phyloP scores from a whole-genome alignment of 37 sponge, comb jelly and placozoan species.

The Aplysina aerophoba region DNA sequence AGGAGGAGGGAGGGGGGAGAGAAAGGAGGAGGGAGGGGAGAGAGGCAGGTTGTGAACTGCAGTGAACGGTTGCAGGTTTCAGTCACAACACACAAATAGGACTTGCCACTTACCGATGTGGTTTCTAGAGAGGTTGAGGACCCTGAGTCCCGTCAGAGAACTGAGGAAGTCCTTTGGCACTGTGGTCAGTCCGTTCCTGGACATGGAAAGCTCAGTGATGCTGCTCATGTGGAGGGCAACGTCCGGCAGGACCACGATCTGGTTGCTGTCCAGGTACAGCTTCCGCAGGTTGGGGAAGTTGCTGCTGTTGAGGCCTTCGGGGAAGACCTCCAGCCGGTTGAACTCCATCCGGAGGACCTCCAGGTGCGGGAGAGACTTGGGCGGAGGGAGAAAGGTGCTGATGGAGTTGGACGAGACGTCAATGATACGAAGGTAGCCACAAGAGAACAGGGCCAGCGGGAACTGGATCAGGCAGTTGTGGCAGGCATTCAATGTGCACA shows the following conservation, averaged over 20 bases:
- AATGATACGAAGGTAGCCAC: slow-evolving; percentile 42
- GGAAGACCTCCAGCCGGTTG: slow-evolving; percentile 10
- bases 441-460: slow-evolving; percentile 42
- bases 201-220: slow-evolving; percentile 49
- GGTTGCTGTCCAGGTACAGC: slow-evolving; percentile 58
- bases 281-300: slow-evolving; percentile 42
- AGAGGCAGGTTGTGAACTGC: no score
- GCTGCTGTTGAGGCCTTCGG: not conserved
- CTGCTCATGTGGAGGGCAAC: slow-evolving; percentile 19
- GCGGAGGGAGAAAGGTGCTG: not conserved
- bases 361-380: not conserved
- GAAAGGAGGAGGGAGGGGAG: no score
- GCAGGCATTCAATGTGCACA: slow-evolving; percentile 44
- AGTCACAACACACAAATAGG: no score
- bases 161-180: slow-evolving; percentile 53
- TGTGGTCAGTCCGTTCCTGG: slow-evolving; percentile 42
- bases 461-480: slow-evolving; percentile 56
- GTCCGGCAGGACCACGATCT: slow-evolving; percentile 42
- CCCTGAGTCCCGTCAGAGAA: slow-evolving; percentile 40
- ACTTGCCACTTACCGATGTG: slow-evolving; percentile 51
- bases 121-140: slow-evolving; percentile 65
- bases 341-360: not conserved
- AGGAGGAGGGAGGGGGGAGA: not conserved
- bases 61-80: no score
- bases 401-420: slow-evolving; percentile 65